Evolutionary conservation across 2,113 vertebrate species (phyloP).

Genomic region (Saccopteryx leptura): DNA sequence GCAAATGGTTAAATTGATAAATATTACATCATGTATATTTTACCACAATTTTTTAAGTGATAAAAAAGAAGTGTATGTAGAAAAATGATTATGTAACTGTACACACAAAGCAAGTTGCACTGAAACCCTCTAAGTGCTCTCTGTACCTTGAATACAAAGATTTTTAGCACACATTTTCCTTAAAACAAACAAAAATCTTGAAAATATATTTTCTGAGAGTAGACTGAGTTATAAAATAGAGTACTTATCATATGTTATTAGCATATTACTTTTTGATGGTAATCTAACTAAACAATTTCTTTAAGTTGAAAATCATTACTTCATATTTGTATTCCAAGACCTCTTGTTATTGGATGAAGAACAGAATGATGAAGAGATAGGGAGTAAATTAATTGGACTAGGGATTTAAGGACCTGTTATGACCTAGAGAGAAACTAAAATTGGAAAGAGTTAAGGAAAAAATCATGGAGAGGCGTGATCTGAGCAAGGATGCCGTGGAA

Average conservation of each 20-base stretch:
- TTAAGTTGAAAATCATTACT: slow-evolving; percentile 30
- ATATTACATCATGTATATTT: neutral
- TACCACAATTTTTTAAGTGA: neutral
- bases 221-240: slow-evolving; percentile 23
- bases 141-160: neutral
- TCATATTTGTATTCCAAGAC: neutral
- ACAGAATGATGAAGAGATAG: neutral
- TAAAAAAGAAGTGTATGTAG: neutral
- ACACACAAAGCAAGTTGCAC: neutral
- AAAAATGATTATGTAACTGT: slow-evolving; percentile 34
- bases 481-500: neutral
- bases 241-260: neutral
- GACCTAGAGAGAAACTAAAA: neutral
- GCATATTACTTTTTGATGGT: neutral
- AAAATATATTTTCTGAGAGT: slow-evolving; percentile 16
- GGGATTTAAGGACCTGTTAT: neutral
- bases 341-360: slow-evolving; percentile 12
- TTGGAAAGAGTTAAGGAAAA: neutral
- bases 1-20: neutral
- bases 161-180: neutral
- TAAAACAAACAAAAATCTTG: slow-evolving; percentile 18
- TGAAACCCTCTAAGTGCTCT: neutral
- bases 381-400: neutral
- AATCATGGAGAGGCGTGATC: neutral
- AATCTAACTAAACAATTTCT: neutral